Base-by-base conservation (phyloP, 53 echinoderm and acorn worm genomes). In the Arbacia lixula region DNA sequence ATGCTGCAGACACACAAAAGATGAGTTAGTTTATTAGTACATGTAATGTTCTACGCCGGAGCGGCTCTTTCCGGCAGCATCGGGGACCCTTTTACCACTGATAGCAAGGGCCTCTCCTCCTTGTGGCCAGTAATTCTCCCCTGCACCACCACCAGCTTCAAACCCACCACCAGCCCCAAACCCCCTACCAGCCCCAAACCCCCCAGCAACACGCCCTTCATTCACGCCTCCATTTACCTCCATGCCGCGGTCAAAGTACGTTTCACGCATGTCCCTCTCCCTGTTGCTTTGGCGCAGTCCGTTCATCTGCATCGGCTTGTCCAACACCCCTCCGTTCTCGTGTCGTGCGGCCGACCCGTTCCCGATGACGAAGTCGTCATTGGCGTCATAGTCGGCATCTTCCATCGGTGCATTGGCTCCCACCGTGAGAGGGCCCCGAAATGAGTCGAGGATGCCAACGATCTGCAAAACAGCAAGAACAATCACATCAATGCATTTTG, bases 11-110 rank as follows among this genome's bases (percentile, higher is more conserved):
- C n/a, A n/a, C 38, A 36, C 14, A 46, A 46, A 46, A 46, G 49
- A 46, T 10, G 49, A 46, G 9, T 46, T 14, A 10, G 9, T 42
- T 11, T 25, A 8, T 69, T 69, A 81, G 82, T 81, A 81, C 63
- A 81, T 64, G 82, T 81, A 81, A 62, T 81, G 82, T 2, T 81
- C 82, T 20, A 81, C 82, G 42, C 82, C 82, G n/a, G n/a, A n/a
- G 29, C 82, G 41, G 63, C 50, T 30, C 34, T 62, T 63, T 10
- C 49, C 64, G n/a, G n/a, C n/a, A n/a, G n/a, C n/a, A 30, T 81
- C 82, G 20, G 82, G 32, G 3, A 81, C 82, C 31, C 82, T 29
- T 33, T 81, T 62, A 38, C 82, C 82, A 22, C 82, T 64, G 22
- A 81, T 81, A 46, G 82, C 62, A 16, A 28, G 62, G 32, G 64